These are phyloP conservation scores for Tringa solitaria DNA, from an alignment of 2,113 vertebrate genomes.

Conservation along the genomic window DNA sequence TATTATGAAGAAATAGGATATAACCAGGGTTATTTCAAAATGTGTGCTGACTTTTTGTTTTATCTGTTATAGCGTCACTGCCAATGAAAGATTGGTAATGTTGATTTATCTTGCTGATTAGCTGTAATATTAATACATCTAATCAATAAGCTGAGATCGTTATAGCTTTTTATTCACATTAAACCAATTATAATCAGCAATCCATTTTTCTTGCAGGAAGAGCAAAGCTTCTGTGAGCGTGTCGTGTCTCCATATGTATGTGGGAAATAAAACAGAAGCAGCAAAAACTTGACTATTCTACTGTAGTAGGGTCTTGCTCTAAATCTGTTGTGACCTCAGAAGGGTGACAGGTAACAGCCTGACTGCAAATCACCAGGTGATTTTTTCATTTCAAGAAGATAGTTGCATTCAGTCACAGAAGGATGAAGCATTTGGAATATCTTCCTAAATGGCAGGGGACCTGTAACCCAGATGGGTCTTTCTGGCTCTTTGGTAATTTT, in stretches of 20 bases:
- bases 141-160: not conserved
- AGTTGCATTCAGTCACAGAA: not conserved
- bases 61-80: not conserved
- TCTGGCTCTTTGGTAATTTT: not conserved
- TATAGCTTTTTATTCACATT: not conserved
- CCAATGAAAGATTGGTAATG: not conserved
- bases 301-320: not conserved
- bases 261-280: not conserved
- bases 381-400: not conserved
- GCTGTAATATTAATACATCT: not conserved
- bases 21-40: not conserved
- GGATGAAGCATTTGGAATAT: not conserved
- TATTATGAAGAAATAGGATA: not conserved
- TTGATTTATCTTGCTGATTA: not conserved
- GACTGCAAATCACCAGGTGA: not conserved
- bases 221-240: not conserved
- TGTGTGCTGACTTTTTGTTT: not conserved
- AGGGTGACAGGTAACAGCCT: not conserved
- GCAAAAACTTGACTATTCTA: not conserved
- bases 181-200: not conserved
- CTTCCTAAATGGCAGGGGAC: not conserved
- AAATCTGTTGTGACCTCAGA: not conserved
- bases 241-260: not conserved
- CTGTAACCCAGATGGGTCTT: not conserved
- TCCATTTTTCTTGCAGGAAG: not conserved